phyloP scores from a whole-genome alignment of 2,797 vertebrate genomes.

The Pempheris klunzingeri region DNA sequence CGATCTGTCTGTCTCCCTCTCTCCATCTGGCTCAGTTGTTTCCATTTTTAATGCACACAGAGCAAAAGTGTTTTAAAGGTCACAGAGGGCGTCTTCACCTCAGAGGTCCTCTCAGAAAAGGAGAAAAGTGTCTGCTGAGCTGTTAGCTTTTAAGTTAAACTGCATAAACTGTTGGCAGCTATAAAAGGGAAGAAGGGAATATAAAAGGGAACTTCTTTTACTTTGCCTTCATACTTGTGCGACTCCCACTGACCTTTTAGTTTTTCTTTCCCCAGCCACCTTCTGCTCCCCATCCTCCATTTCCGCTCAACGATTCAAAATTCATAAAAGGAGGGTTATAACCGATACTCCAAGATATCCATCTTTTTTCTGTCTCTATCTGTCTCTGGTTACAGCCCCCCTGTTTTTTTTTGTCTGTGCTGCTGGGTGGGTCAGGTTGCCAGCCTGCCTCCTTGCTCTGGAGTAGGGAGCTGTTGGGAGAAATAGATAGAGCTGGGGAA shows the following conservation, averaged over 20 bases:
- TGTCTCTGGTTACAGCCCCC: conserved; percentile 16
- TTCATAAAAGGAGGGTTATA: conserved; percentile 26
- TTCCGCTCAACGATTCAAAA: conserved; percentile 23
- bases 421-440: conserved; percentile 7
- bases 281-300: conserved; percentile 3
- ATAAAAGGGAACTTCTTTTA: no score
- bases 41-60: conserved; percentile 29
- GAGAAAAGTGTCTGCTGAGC: background rate
- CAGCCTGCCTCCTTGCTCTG: background rate
- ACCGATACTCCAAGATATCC: background rate
- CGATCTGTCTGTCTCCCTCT: conserved; percentile 2
- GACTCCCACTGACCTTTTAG: background rate
- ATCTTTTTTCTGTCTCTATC: background rate
- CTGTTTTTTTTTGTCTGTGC: background rate
- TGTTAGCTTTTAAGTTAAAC: background rate
- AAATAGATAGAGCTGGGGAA: background rate
- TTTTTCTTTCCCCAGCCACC: background rate
- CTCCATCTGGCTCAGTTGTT: conserved; percentile 2
- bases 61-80: conserved; percentile 24
- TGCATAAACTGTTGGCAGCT: no score
- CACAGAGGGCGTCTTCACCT: background rate
- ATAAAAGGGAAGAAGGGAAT: background rate
- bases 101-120: no score
- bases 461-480: background rate
- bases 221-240: background rate